Base-by-base conservation (phyloP, 2,113 vertebrate genomes). In the Strigops habroptila region DNA sequence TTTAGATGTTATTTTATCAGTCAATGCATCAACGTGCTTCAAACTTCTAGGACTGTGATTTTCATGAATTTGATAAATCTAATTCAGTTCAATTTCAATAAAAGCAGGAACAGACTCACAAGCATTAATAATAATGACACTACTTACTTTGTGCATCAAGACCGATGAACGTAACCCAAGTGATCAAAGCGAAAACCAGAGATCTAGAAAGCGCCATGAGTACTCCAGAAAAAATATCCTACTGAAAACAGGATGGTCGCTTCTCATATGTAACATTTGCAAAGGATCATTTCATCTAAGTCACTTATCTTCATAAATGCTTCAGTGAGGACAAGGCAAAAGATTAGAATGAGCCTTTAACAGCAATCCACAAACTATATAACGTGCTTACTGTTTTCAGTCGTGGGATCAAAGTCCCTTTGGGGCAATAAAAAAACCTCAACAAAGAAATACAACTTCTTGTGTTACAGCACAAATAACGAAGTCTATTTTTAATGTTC, bases 351-450 rank as follows among this genome's bases (percentile, higher is more conserved):
- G 62, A 91, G 48, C 30, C 25, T 71, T 33, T 30, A 25, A 80
- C 41, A 81, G 46, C 59, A 87, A 77, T 12, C 12, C 71, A 69
- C 27, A 5, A 37, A 19, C 4, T 88, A 86, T 78, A 63, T 49
- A 78, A 52, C 0, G 0, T 8, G 90, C 65, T 88, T 91, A 94
- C 92, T 84, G 7, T 71, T 43, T 53, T 35, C 76, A 81, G 57
- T 11, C 71, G 18, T 18, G 77, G 62, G 96, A 94, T 62, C 96
- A 85, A 97, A 97, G 96, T 97, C 88, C 96, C 53, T 89, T 73
- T 41, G 46, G 46, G 88, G 92, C 70, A 91, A 86, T 94, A 96
- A 93, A 94, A 76, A 46, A 57, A 84, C 30, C 23, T n/a, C 51
- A 88, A 81, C 48, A 70, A 86, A 90, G 86, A 93, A 91, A 71